Percentiles rank a stretch among this genome's conserved stretches.
Evolutionary conservation across 2,797 vertebrate species (phyloP).

Genomic region (Moxostoma hubbsi): DNA sequence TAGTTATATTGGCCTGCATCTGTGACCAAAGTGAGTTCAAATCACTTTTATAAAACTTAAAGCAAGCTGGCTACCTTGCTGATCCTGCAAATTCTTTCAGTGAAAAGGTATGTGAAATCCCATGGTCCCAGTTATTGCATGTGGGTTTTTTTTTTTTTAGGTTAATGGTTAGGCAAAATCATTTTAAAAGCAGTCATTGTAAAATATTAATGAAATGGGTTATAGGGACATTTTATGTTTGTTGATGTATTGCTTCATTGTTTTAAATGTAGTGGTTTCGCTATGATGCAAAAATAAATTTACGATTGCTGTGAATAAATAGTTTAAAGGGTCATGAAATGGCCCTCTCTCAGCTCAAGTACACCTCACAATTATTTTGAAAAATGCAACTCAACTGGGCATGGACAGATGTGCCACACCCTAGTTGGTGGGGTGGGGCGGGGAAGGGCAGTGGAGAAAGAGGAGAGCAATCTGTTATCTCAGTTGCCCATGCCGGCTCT

Average conservation of each 20-base stretch:
- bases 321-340: conserved; percentile 12
- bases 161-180: conserved; percentile 57
- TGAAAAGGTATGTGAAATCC: background rate
- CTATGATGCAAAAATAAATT: conserved; percentile 68
- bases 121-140: conserved; percentile 1
- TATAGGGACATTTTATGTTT: conserved; percentile 60
- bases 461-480: too few relatives aligned
- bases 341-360: too few relatives aligned
- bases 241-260: conserved; percentile 58
- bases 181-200: conserved; percentile 51
- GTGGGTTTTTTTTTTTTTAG: conserved; percentile 57
- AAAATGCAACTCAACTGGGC: too few relatives aligned
- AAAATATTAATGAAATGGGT: conserved; percentile 67
- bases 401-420: too few relatives aligned
- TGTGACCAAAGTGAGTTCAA: conserved; percentile 49
- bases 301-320: conserved; percentile 58
- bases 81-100: conserved; percentile 20
- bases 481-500: too few relatives aligned
- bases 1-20: conserved; percentile 61
- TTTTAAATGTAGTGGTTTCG: conserved; percentile 61
- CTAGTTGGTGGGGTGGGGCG: too few relatives aligned
- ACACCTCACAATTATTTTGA: too few relatives aligned
- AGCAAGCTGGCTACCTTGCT: conserved; percentile 11
- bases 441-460: too few relatives aligned
- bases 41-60: conserved; percentile 25